Conservation (phyloP, 1,140 invertebrate genomes). For the Drosophila pruinosa region DNA sequence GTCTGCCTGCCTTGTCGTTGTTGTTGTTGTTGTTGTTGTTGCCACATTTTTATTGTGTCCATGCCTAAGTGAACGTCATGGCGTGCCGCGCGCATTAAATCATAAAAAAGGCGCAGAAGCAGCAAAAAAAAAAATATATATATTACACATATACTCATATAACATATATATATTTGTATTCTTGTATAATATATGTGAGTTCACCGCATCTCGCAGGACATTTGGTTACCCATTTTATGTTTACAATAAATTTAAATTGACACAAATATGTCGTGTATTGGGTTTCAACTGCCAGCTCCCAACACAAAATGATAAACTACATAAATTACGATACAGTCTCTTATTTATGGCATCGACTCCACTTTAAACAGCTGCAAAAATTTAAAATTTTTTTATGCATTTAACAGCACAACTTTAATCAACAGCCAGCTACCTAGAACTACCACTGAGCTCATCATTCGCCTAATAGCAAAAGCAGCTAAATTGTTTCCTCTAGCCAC, state of each 20-base stretch:
- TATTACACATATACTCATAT: constrained; percentile 1
- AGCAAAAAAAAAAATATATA: constrained; percentile 18
- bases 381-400: constrained; percentile 67
- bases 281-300: constrained; percentile 6
- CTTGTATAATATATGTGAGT: constrained; percentile 40
- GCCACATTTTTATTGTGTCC: constrained; percentile 70
- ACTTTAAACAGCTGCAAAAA: constrained; percentile 22
- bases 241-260: constrained; percentile 81
- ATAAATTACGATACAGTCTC: constrained; percentile 67
- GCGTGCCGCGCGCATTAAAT: constrained; percentile 79
- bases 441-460: not conserved
- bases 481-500: constrained; percentile 7
- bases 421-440: constrained; percentile 24
- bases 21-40: constrained; percentile 39
- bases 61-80: constrained; percentile 76
- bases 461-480: constrained; percentile 9
- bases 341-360: constrained; percentile 9
- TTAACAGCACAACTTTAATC: constrained; percentile 51
- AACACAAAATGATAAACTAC: constrained; percentile 57
- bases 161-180: constrained; percentile 1
- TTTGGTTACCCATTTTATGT: constrained; percentile 62
- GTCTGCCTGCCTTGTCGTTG: not conserved
- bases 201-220: constrained; percentile 46
- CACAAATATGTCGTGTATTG: constrained; percentile 57
- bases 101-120: constrained; percentile 50